Conservation (phyloP, 2,113 vertebrate species). For the Smithornis capensis region DNA sequence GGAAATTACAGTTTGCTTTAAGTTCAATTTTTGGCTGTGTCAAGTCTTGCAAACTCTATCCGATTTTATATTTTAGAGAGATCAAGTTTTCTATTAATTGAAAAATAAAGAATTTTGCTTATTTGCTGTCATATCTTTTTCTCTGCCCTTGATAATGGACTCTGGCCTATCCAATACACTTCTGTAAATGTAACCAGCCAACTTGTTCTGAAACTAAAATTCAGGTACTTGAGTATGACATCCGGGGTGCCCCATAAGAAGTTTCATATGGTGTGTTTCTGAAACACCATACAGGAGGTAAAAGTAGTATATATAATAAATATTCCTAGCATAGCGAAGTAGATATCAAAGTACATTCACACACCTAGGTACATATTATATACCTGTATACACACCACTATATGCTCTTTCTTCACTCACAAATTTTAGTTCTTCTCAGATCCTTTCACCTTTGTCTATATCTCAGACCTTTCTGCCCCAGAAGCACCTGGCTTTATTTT, state of each 20-base stretch:
- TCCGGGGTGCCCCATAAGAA: background rate
- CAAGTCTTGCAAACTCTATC: rapidly evolving
- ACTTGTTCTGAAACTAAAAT: background rate
- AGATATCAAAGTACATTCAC: too few relatives aligned
- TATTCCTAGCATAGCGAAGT: background rate
- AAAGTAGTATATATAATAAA: rapidly evolving
- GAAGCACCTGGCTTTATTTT: rapidly evolving
- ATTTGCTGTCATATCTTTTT: background rate
- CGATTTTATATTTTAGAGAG: background rate
- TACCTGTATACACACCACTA: background rate
- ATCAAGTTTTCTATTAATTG: background rate
- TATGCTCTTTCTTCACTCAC: background rate
- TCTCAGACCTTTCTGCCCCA: background rate
- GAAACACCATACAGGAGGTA: rapidly evolving
- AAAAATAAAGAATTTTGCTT: background rate
- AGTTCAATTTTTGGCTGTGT: background rate
- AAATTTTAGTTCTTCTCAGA: background rate
- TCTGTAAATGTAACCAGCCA: background rate
- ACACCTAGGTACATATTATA: too few relatives aligned
- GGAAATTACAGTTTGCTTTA: background rate
- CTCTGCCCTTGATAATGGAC: rapidly evolving
- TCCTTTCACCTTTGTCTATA: background rate
- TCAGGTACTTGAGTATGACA: background rate
- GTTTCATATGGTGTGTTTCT: background rate
- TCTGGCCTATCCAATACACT: rapidly evolving